Evolutionary conservation across 1,140 invertebrate species (phyloP).

Genomic region (Zaprionus taronus): DNA sequence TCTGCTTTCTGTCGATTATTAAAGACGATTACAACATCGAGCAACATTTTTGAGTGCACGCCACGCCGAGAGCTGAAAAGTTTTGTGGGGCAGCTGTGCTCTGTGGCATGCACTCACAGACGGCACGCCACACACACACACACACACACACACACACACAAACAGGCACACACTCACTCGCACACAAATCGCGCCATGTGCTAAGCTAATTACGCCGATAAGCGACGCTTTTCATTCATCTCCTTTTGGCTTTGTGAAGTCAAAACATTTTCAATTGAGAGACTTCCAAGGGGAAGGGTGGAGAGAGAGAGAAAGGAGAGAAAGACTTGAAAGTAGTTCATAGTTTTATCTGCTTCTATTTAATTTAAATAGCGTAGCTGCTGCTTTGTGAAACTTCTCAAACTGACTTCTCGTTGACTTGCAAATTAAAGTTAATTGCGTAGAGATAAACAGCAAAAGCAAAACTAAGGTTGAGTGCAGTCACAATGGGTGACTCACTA

Average conservation of each 20-base stretch:
- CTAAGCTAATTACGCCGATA: conserved; percentile 37
- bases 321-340: neutral
- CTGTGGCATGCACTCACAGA: conserved; percentile 53
- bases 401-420: neutral
- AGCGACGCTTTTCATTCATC: conserved; percentile 50
- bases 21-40: conserved; percentile 76
- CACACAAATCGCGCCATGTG: conserved; percentile 18
- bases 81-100: conserved; percentile 37
- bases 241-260: conserved; percentile 13
- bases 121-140: conserved; percentile 4
- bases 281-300: neutral
- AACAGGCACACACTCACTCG: conserved; percentile 8
- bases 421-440: neutral
- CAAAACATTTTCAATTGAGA: conserved; percentile 33
- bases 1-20: conserved; percentile 58
- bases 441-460: no score
- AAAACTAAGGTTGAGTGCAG: no score
- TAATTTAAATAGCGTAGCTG: neutral
- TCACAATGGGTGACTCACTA: no score
- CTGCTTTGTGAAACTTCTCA: neutral
- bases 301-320: neutral
- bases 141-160: neutral
- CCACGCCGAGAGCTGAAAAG: neutral
- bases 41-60: conserved; percentile 44
- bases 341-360: neutral